Base-by-base conservation (phyloP, 2,113 vertebrate species). In the Prionailurus viverrinus region DNA sequence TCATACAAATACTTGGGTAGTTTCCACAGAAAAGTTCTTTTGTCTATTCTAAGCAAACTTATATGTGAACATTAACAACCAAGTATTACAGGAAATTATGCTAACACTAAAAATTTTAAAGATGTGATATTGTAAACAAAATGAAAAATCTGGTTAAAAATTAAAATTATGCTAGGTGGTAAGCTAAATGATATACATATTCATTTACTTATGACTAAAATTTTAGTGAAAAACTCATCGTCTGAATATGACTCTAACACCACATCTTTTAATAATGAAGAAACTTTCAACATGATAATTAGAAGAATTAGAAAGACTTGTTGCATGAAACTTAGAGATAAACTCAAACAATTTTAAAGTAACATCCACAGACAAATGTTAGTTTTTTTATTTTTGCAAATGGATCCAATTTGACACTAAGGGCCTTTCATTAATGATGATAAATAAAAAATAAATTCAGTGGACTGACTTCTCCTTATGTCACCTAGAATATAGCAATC, bases 301-400 rank as follows among this genome's bases (percentile, higher is more conserved):
- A 45, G 16, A 79, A 51, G 66, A 89, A 81, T 92, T 91, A 68
- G n/a, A 36, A 87, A 78, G 8, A 78, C 12, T 21, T 73, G 4
- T 33, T 65, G 18, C 29, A 51, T 83, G 53, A 79, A 94, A 87
- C 4, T 39, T 85, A 79, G 11, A 61, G 14, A 82, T 41, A 89
- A 71, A 51, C 21, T 55, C 81, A 90, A 66, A 15, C 13, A 58
- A 79, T 87, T 71, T 87, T 51, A 69, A 90, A 84, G 27, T 41
- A 36, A 73, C n/a, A 29, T 55, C 33, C 48, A 83, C 13, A 80
- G n/a, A 81, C 3, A 89, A 95, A 82, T 48, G 8, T 68, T 78
- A 78, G 76, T 13, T 86, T 91, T 36, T 74, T 61, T 69, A 82
- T 68, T 91, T 91, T 78, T 33, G 12, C 31, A 94, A 88, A 76